phyloP scores from a whole-genome alignment of 2,797 vertebrate genomes.

The Myioborus miniatus region DNA sequence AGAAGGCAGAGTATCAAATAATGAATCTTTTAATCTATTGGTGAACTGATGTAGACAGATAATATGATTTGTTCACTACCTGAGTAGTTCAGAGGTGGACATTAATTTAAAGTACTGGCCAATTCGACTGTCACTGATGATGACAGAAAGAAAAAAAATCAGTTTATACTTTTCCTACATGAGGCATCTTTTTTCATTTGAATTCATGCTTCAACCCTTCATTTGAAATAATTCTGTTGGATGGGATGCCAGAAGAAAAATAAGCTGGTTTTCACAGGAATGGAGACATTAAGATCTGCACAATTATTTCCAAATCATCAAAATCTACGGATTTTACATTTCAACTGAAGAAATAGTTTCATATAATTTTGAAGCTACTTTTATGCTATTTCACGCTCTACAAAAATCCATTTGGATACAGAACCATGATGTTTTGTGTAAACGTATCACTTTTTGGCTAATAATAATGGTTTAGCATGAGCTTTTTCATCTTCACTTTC shows the following conservation, averaged over 20 bases:
- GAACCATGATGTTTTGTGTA: constrained; percentile 19
- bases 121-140: background rate
- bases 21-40: constrained; percentile 4
- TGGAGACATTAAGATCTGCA: constrained; percentile 38
- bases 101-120: constrained; percentile 7
- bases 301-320: constrained; percentile 65
- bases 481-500: constrained; percentile 12
- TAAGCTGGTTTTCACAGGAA: constrained; percentile 40
- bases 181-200: background rate
- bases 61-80: constrained; percentile 22
- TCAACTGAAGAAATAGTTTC: constrained; percentile 61
- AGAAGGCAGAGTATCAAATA: constrained; percentile 24
- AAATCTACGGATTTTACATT: constrained; percentile 64
- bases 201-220: constrained; percentile 18
- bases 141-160: background rate
- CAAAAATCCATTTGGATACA: constrained; percentile 61
- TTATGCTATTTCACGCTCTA: constrained; percentile 64
- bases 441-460: constrained; percentile 10
- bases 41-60: background rate
- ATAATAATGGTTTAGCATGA: background rate
- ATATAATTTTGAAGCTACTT: constrained; percentile 57
- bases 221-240: constrained; percentile 24
- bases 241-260: constrained; percentile 30
- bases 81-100: constrained; percentile 19
- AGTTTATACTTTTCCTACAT: background rate